Percentiles rank a stretch among this genome's conserved stretches.
phyloP scores from a whole-genome alignment of 2,113 vertebrate species.

The Tyto alba region DNA sequence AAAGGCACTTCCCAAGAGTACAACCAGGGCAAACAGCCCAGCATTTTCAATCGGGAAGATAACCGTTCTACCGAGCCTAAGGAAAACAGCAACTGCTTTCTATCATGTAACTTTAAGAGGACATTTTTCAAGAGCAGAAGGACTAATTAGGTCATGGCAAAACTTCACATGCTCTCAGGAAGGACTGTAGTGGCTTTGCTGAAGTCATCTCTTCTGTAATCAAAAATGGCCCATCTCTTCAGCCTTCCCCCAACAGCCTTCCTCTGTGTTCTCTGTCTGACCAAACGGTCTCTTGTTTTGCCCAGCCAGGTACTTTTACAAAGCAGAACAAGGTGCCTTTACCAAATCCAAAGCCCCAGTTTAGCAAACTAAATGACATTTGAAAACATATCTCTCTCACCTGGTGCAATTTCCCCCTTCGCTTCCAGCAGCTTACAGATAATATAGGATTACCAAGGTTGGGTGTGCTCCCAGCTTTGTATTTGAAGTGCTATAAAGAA shows the following conservation, averaged over 20 bases:
- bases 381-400: background rate
- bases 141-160: background rate
- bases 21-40: background rate
- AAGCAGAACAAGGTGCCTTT: background rate
- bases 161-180: background rate
- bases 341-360: background rate
- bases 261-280: background rate
- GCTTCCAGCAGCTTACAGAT: background rate
- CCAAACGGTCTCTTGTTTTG: background rate
- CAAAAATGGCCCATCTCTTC: background rate
- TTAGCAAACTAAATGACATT: background rate
- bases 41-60: conserved; percentile 12
- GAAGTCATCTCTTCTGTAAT: background rate
- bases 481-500: conserved; percentile 8
- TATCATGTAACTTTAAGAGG: background rate
- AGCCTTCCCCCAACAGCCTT: background rate
- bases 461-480: background rate
- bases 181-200: background rate
- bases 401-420: background rate
- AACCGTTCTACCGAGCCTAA: conserved; percentile 17
- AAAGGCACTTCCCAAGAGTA: background rate
- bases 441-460: background rate
- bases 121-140: background rate
- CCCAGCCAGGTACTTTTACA: background rate
- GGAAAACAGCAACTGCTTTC: conserved; percentile 19